phyloP scores from a whole-genome alignment of 92 coral and sea anemone genomes.

The Micromussa lordhowensis region DNA sequence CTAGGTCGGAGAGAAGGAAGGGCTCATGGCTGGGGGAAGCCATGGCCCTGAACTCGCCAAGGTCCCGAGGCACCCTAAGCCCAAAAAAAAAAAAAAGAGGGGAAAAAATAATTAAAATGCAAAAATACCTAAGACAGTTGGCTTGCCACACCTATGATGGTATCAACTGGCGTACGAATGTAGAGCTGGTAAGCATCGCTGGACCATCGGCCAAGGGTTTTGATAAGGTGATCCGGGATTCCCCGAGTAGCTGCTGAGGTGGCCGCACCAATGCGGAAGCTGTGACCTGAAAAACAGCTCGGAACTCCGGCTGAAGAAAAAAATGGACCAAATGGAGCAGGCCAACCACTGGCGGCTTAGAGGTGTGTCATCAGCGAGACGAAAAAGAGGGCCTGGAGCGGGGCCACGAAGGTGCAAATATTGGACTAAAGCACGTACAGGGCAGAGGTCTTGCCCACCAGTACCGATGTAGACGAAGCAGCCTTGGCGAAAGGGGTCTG shows the following conservation, averaged over 20 bases:
- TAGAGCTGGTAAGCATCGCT: constrained; percentile 20
- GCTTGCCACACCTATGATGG: too few relatives aligned
- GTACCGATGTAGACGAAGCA: constrained; percentile 40
- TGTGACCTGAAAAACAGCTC: constrained; percentile 16
- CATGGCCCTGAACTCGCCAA: too few relatives aligned
- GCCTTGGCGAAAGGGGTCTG: constrained; percentile 46
- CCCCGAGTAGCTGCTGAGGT: constrained; percentile 12
- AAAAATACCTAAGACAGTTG: too few relatives aligned
- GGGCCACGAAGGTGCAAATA: not conserved
- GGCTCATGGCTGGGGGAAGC: too few relatives aligned
- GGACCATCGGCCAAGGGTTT: constrained; percentile 32
- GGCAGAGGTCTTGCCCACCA: constrained; percentile 7
- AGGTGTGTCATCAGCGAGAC: not conserved
- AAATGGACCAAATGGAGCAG: not conserved
- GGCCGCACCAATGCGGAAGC: constrained; percentile 41
- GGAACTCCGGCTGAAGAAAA: not conserved
- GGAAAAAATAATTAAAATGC: too few relatives aligned
- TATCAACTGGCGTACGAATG: not conserved
- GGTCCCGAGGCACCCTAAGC: too few relatives aligned
- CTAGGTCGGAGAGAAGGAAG: too few relatives aligned
- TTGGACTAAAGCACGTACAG: constrained; percentile 5
- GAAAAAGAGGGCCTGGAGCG: not conserved
- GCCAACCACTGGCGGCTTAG: constrained; percentile 2
- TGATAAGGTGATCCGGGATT: constrained; percentile 2
- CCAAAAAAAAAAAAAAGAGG: too few relatives aligned